phyloP scores from a whole-genome alignment of 2,888 invertebrate genomes.

The Idaea biselata region DNA sequence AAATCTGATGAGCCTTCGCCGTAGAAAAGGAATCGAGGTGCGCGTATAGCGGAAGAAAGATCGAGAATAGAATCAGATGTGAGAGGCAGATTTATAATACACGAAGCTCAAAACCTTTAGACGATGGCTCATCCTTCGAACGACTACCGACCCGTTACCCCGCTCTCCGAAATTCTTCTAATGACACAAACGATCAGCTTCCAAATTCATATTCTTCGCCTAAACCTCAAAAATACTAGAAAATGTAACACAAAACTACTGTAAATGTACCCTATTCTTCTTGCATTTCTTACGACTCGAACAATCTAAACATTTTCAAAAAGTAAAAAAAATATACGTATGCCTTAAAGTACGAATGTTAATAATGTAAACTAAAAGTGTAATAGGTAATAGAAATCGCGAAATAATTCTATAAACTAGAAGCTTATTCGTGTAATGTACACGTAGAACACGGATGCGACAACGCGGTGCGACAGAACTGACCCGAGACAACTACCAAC shows the following conservation, averaged over 20 bases:
- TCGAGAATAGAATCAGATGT: slow-evolving; percentile 35
- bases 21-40: slow-evolving; percentile 35
- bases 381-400: slow-evolving; percentile 58
- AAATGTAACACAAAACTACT: slow-evolving; percentile 62
- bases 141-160: slow-evolving; percentile 52
- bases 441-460: slow-evolving; percentile 65
- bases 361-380: slow-evolving; percentile 59
- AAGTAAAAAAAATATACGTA: slow-evolving; percentile 45
- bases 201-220: slow-evolving; percentile 65
- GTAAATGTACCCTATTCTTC: slow-evolving; percentile 65
- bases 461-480: slow-evolving; percentile 55
- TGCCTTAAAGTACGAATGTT: slow-evolving; percentile 67
- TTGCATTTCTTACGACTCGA: slow-evolving; percentile 71
- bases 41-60: slow-evolving; percentile 42
- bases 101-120: slow-evolving; percentile 38
- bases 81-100: slow-evolving; percentile 36
- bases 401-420: slow-evolving; percentile 66
- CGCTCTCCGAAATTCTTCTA: slow-evolving; percentile 67
- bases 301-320: slow-evolving; percentile 59
- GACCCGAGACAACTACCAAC: slow-evolving; percentile 58
- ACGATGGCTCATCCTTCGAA: slow-evolving; percentile 45
- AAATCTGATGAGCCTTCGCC: slow-evolving; percentile 45
- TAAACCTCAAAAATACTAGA: slow-evolving; percentile 75
- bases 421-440: slow-evolving; percentile 75
- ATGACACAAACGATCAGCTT: slow-evolving; percentile 72